phyloP scores from a whole-genome alignment of 2,888 invertebrate genomes.

The Oxystoma pomonae region DNA sequence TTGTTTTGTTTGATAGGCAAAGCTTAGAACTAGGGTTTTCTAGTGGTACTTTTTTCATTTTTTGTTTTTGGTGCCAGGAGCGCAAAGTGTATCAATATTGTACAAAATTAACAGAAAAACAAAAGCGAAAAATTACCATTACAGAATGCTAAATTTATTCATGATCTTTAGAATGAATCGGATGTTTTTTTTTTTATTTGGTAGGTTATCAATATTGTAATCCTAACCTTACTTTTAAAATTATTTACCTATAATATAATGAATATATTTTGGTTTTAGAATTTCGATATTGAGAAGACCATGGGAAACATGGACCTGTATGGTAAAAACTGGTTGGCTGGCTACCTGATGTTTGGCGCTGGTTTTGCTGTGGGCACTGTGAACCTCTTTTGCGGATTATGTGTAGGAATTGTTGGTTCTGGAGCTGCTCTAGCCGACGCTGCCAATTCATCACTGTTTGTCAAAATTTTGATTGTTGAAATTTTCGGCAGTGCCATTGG shows the following conservation, averaged over 20 bases:
- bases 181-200: too few species aligned
- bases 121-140: too few species aligned
- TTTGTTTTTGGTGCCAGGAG: too few species aligned
- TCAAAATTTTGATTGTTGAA: slow-evolving; percentile 97
- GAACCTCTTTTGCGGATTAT: slow-evolving; percentile 92
- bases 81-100: too few species aligned
- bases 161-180: too few species aligned
- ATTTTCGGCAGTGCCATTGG: slow-evolving; percentile 99
- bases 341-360: slow-evolving; percentile 4
- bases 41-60: too few species aligned
- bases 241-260: too few species aligned
- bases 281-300: slow-evolving; percentile 4
- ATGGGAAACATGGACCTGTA: slow-evolving; percentile 44
- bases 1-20: too few species aligned
- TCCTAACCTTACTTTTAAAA: neutral
- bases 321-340: slow-evolving; percentile 55
- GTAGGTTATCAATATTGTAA: too few species aligned
- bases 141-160: too few species aligned
- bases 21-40: too few species aligned
- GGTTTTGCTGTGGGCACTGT: slow-evolving; percentile 69
- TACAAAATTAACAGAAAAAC: too few species aligned
- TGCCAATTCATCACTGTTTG: slow-evolving; percentile 92
- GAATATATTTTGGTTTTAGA: slow-evolving; percentile 8
- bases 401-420: neutral
- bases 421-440: slow-evolving; percentile 70